Evolutionary conservation across 64 coral and sea anemone species (phyloP).

Genomic region (Porites lutea): DNA sequence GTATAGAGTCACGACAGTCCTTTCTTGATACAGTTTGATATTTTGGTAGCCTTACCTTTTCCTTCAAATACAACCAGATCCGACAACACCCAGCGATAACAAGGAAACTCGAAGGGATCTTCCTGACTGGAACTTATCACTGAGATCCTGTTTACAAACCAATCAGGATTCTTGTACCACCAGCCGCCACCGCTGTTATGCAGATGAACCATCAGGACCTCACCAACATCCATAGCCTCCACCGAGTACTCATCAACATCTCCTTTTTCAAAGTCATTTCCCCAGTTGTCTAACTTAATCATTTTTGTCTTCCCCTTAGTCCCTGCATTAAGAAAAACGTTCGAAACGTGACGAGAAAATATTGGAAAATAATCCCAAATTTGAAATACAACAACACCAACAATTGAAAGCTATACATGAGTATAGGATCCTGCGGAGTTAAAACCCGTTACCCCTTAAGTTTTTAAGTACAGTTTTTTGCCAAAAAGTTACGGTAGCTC

Average conservation of each 20-base stretch:
- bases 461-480: too few species aligned
- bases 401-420: too few species aligned
- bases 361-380: not conserved
- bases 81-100: slow-evolving; percentile 67
- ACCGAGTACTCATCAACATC: slow-evolving; percentile 57
- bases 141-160: slow-evolving; percentile 73
- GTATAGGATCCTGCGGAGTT: too few species aligned
- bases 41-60: slow-evolving; percentile 26
- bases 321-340: slow-evolving; percentile 11
- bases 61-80: slow-evolving; percentile 60
- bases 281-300: slow-evolving; percentile 47
- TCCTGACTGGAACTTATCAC: slow-evolving; percentile 34
- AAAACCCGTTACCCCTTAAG: too few species aligned
- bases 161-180: slow-evolving; percentile 65
- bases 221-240: slow-evolving; percentile 46
- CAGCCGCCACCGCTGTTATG: slow-evolving; percentile 52
- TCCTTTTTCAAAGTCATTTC: slow-evolving; percentile 67
- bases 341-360: not conserved
- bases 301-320: slow-evolving; percentile 55
- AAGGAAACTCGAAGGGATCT: slow-evolving; percentile 55
- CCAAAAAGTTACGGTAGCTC: too few species aligned
- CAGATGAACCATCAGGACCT: slow-evolving; percentile 51
- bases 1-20: too few species aligned
- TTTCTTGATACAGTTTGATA: too few species aligned
- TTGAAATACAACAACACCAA: not conserved